phyloP scores from a whole-genome alignment of 1,140 invertebrate species.

The Trachymyrmex cornetzi region DNA sequence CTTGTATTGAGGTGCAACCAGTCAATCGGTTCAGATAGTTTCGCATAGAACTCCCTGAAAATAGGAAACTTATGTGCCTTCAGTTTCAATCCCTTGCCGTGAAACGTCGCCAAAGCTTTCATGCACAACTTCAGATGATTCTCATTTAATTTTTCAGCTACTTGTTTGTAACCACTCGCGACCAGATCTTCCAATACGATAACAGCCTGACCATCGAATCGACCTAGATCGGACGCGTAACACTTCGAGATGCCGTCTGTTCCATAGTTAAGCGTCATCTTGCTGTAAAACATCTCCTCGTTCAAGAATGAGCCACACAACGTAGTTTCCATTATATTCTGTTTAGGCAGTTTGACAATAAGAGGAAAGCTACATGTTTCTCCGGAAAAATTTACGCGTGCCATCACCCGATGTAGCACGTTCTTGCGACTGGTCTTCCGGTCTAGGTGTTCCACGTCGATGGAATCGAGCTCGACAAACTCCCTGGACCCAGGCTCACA shows the following conservation, averaged over 20 bases:
- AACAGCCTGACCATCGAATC: constrained; percentile 78
- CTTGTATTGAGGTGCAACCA: background rate
- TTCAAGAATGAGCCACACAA: constrained; percentile 69
- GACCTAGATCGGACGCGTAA: constrained; percentile 80
- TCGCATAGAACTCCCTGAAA: constrained; percentile 78
- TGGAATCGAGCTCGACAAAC: constrained; percentile 82
- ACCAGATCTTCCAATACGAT: constrained; percentile 82
- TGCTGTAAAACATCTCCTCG: constrained; percentile 83
- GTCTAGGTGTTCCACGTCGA: constrained; percentile 40
- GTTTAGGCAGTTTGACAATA: constrained; percentile 79
- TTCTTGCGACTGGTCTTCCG: background rate
- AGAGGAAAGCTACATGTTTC: constrained; percentile 74
- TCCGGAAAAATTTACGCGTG: constrained; percentile 80
- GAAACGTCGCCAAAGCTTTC: constrained; percentile 77
- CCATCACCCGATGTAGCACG: constrained; percentile 66
- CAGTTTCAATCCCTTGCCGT: constrained; percentile 76
- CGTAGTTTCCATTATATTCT: background rate
- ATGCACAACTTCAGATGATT: constrained; percentile 78
- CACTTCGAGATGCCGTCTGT: constrained; percentile 77
- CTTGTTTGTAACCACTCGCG: constrained; percentile 70
- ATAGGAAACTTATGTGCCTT: constrained; percentile 67
- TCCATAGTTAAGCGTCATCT: constrained; percentile 73
- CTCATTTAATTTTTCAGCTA: constrained; percentile 54
- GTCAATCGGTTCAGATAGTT: constrained; percentile 64
- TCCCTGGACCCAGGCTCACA: constrained; percentile 82